These are phyloP conservation scores for Promerops cafer DNA, from an alignment of 2,113 vertebrate species.

Conservation along the genomic window DNA sequence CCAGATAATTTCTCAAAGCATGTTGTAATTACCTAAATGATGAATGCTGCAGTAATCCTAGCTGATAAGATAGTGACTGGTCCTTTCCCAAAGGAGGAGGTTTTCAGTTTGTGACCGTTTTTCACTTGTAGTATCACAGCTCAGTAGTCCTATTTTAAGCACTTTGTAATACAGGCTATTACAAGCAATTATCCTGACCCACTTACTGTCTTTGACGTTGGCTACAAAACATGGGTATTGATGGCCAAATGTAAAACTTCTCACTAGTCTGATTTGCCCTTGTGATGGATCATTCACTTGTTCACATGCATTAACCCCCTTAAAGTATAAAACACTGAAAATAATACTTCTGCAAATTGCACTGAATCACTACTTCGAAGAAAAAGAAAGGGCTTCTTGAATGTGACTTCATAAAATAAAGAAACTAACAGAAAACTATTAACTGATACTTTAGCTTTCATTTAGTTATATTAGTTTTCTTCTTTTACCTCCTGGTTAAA, in stretches of 20 bases:
- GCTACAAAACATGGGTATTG: background rate
- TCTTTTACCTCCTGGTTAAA: slow-evolving; percentile 33
- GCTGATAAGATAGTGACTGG: background rate
- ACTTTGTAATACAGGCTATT: background rate
- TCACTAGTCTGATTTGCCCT: background rate
- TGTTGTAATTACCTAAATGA: background rate
- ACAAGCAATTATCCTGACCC: background rate
- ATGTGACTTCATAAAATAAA: background rate
- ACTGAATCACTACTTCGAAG: background rate
- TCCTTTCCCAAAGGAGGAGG: background rate
- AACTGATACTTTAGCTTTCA: slow-evolving; percentile 54
- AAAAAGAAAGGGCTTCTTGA: background rate
- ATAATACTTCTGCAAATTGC: background rate
- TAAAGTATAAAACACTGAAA: background rate
- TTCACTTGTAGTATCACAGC: background rate
- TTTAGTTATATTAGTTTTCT: slow-evolving; percentile 49
- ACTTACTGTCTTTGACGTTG: background rate
- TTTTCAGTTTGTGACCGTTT: background rate
- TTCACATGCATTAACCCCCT: background rate
- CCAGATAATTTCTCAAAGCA: background rate
- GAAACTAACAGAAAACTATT: background rate
- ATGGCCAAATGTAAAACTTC: background rate
- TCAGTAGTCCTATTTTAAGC: background rate
- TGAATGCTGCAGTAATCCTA: background rate
- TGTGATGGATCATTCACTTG: background rate